Conservation (phyloP, 1,140 invertebrate genomes). For the Aphidius gifuensis region DNA sequence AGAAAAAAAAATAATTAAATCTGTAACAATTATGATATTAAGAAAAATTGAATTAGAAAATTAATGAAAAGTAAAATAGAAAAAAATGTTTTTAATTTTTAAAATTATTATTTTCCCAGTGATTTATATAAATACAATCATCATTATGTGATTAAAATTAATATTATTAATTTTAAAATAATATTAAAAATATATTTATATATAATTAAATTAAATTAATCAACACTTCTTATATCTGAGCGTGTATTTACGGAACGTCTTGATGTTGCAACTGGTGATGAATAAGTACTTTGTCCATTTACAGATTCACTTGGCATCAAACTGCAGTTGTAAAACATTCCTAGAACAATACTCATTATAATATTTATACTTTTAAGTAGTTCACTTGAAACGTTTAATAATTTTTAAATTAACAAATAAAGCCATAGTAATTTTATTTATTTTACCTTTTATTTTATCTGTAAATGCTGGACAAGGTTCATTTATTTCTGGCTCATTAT, state of each 20-base stretch:
- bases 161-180: too few relatives aligned
- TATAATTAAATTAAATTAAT: too few relatives aligned
- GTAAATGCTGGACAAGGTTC: slow-evolving; percentile 6
- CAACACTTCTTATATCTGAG: too few relatives aligned
- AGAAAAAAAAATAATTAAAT: not conserved
- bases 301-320: slow-evolving; percentile 12
- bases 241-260: too few relatives aligned
- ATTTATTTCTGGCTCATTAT: slow-evolving; percentile 13
- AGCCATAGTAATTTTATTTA: too few relatives aligned
- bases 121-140: slow-evolving; percentile 1
- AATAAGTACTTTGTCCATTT: not conserved
- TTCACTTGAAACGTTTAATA: too few relatives aligned
- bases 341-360: not conserved
- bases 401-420: too few relatives aligned
- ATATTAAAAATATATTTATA: too few relatives aligned
- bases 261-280: not conserved
- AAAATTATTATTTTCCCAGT: slow-evolving; percentile 4
- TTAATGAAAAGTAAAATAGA: slow-evolving; percentile 2
- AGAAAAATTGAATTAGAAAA: not conserved
- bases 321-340: slow-evolving; percentile 16
- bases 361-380: too few relatives aligned
- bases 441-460: slow-evolving; percentile 14
- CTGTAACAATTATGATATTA: not conserved
- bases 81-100: slow-evolving; percentile 4
- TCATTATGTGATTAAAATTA: too few relatives aligned